phyloP scores from a whole-genome alignment of 2,113 vertebrate species.

The Myodes glareolus region DNA sequence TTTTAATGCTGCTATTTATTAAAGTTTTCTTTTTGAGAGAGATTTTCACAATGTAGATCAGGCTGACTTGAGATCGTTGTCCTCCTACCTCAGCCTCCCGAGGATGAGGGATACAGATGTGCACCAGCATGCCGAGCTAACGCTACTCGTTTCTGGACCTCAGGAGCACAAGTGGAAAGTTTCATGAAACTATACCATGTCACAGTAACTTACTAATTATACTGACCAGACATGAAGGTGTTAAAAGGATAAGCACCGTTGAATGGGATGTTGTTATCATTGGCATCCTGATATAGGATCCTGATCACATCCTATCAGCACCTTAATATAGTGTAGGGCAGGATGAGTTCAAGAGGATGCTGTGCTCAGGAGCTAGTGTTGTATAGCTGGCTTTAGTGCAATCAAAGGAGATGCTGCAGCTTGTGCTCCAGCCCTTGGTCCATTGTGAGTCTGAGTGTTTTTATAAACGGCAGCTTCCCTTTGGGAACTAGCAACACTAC shows the following conservation, averaged over 20 bases:
- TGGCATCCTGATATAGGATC: neutral
- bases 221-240: neutral
- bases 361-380: neutral
- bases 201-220: neutral
- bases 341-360: neutral
- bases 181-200: neutral
- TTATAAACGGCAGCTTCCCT: neutral
- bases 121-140: neutral
- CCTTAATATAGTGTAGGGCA: neutral
- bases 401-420: neutral
- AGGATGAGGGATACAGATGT: neutral
- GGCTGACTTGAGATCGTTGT: neutral
- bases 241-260: neutral
- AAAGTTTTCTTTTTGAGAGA: neutral
- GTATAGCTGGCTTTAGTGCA: neutral
- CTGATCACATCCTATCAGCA: neutral
- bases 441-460: neutral
- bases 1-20: neutral
- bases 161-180: neutral
- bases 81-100: neutral
- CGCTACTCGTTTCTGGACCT: neutral
- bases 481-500: neutral
- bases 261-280: neutral
- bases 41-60: neutral
- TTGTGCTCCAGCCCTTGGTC: neutral